A percentile compares a stretch with the other conserved stretches of the same genome.
Conservation (phyloP, 2,888 invertebrate species). For the Plemyria rubiginata region DNA sequence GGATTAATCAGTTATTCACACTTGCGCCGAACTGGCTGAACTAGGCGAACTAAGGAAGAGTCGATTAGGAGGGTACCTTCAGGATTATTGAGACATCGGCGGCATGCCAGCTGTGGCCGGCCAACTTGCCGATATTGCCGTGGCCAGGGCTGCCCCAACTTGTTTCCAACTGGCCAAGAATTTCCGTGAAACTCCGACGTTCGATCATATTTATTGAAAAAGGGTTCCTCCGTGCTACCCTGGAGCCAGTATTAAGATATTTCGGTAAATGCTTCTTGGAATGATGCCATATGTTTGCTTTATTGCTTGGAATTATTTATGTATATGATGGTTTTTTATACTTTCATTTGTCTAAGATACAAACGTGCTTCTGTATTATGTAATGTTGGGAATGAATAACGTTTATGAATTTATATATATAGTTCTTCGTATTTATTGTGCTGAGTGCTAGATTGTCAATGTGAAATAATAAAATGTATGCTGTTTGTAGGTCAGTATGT, state of each 20-base stretch:
- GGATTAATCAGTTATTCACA: conserved; percentile 85
- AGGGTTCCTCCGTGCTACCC: conserved; percentile 50
- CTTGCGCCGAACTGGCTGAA: conserved; percentile 70
- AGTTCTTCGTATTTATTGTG: conserved; percentile 7
- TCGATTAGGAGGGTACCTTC: conserved; percentile 83
- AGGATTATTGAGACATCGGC: conserved; percentile 83
- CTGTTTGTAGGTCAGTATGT: background rate
- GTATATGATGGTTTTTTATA: conserved; percentile 44
- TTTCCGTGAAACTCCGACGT: conserved; percentile 73
- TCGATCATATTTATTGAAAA: conserved; percentile 77
- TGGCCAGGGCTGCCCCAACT: conserved; percentile 72
- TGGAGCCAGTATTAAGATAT: conserved; percentile 54
- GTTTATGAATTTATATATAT: conserved; percentile 28
- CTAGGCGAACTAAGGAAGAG: conserved; percentile 76
- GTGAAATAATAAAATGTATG: background rate
- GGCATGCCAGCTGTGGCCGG: conserved; percentile 78
- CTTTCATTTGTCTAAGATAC: conserved; percentile 38
- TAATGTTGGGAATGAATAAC: conserved; percentile 32
- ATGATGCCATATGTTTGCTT: conserved; percentile 58
- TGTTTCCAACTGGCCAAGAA: conserved; percentile 79
- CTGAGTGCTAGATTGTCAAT: conserved; percentile 1
- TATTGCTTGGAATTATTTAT: conserved; percentile 60
- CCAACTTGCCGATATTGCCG: conserved; percentile 78
- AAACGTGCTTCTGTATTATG: conserved; percentile 27
- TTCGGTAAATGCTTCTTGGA: conserved; percentile 59